Evolutionary conservation across 2,888 invertebrate genomes (phyloP), one percentile per base, ranked within the genome.

Genomic region (Argyresthia albistria): DNA sequence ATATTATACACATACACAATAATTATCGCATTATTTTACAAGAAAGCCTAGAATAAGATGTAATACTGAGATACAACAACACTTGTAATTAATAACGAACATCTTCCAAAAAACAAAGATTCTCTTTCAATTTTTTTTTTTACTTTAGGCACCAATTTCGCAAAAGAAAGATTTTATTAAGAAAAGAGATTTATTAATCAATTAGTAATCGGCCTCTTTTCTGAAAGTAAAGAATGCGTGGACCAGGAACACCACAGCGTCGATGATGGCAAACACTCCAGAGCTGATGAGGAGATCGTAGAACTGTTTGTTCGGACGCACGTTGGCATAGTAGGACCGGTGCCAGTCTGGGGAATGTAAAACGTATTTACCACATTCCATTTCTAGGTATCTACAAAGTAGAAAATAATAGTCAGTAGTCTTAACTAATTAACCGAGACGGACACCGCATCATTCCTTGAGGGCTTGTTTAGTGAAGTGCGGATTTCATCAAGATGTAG

Each of bases 281-380:
- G 91, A 90, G 1, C 91, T 88, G 56, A 91, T 89, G 63, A 93
- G 81, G 75, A 93, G 90, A 62, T 92, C 91, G 78, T 92, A 89
- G 63, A 92, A 90, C 64, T 89, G 89, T 66, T 92, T 91, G 68
- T 91, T 90, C 10, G 92, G 91, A 59, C 90, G 89, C 59, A 90
- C 87, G 59, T 83, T 83, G 11, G 76, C 72, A 64, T 87, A 86
- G 66, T 86, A 87, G 4, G 86, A 87, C 54, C 70, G 70, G 70
- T 87, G 86, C 86, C 86, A 87, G 56, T 86, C 86, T 87, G 80
- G 42, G 67, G 73, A 59, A 58, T 50, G 61, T 58, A 48, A 56
- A 42, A 25, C 25, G 6, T 25, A 25, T 25, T 25, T 25, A 25
- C 25, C 25, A 25, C 6, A 25, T 25, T 25, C 25, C 25, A 25